Conservation (phyloP, 2,797 vertebrate genomes). For the Phalanger gymnotis region DNA sequence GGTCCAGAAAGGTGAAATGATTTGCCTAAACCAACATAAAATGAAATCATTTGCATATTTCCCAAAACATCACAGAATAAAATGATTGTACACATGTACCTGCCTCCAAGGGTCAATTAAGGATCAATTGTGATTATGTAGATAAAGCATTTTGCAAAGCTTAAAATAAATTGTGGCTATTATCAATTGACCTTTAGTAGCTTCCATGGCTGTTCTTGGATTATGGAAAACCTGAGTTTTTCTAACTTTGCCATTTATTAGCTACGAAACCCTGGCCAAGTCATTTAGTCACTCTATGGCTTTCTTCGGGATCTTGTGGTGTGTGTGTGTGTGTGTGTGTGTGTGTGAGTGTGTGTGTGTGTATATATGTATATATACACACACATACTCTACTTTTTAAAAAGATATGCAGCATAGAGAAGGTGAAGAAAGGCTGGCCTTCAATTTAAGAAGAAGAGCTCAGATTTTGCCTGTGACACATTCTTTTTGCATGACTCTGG, state of each 20-base stretch:
- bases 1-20: neutral
- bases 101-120: neutral
- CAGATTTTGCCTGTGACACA: neutral
- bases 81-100: neutral
- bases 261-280: neutral
- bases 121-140: neutral
- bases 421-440: neutral
- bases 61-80: constrained; percentile 13
- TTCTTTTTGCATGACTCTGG: neutral
- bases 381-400: neutral
- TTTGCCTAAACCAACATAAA: constrained; percentile 28
- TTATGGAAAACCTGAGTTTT: neutral
- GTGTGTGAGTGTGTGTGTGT: too few species aligned
- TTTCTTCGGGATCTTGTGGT: neutral
- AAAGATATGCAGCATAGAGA: neutral
- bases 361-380: too few species aligned
- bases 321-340: too few species aligned
- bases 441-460: neutral
- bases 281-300: neutral
- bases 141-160: neutral
- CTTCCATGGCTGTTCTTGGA: neutral
- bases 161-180: neutral
- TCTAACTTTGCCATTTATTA: neutral
- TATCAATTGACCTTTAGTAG: neutral
- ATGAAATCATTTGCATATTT: constrained; percentile 31